Conservation (phyloP, 2,113 vertebrate species). For the Lepus timidus region DNA sequence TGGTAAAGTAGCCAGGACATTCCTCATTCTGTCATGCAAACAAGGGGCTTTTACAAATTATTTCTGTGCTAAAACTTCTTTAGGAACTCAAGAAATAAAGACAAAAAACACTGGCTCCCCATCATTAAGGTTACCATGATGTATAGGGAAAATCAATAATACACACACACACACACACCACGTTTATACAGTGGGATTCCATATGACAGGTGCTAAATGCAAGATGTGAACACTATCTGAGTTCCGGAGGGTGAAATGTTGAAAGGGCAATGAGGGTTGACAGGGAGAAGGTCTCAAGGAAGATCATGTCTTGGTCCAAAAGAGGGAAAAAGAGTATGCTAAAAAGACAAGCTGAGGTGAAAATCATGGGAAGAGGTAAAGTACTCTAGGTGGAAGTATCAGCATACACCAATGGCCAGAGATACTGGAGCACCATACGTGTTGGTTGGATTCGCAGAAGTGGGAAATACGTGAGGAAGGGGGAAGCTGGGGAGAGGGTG, state of each 20-base stretch:
- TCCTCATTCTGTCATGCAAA: background rate
- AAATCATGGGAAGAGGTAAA: background rate
- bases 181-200: background rate
- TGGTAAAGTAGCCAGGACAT: background rate
- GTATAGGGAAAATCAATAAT: background rate
- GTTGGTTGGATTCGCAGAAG: too few species aligned
- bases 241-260: background rate
- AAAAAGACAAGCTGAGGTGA: too few species aligned
- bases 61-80: background rate
- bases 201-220: background rate
- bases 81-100: background rate
- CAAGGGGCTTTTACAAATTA: background rate
- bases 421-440: fast-evolving
- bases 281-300: background rate
- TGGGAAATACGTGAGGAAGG: background rate
- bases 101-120: background rate
- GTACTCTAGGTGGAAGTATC: background rate
- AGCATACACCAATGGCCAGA: background rate
- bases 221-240: background rate
- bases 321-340: background rate
- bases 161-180: background rate
- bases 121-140: background rate
- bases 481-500: fast-evolving
- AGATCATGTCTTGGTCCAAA: background rate
- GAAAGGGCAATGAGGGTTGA: background rate